Evolutionary conservation across 1,140 invertebrate genomes (phyloP).

Genomic region (Plodia interpunctella): DNA sequence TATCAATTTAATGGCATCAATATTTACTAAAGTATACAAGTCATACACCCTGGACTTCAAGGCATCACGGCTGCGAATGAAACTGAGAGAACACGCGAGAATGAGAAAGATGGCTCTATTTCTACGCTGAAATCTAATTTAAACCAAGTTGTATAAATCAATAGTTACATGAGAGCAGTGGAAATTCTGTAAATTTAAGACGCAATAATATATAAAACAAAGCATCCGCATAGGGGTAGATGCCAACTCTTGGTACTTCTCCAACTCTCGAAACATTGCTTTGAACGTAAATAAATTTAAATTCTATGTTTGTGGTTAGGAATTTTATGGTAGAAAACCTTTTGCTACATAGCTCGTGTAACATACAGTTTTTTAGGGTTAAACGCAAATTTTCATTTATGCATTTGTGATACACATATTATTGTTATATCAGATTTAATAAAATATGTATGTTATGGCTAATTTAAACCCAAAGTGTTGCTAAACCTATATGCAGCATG

Average conservation of each 20-base stretch:
- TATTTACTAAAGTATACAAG: no score
- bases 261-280: conserved; percentile 5
- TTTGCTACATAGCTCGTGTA: neutral
- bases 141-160: neutral
- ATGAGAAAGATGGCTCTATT: neutral
- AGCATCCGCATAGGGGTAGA: conserved; percentile 7
- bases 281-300: neutral
- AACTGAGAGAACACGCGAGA: no score
- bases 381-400: no score
- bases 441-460: no score
- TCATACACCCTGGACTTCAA: no score
- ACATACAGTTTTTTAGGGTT: no score
- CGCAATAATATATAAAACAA: conserved; percentile 18
- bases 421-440: no score
- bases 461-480: no score
- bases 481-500: no score
- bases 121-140: neutral
- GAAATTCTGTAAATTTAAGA: conserved; percentile 15
- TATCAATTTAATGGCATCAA: no score
- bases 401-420: no score
- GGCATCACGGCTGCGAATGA: no score
- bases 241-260: conserved; percentile 21
- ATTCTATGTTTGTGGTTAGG: neutral
- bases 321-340: neutral
- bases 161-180: neutral